These are phyloP conservation scores for Apostichopus californicus DNA, from an alignment of 35 echinoderm and acorn worm genomes.

Conservation along the genomic window DNA sequence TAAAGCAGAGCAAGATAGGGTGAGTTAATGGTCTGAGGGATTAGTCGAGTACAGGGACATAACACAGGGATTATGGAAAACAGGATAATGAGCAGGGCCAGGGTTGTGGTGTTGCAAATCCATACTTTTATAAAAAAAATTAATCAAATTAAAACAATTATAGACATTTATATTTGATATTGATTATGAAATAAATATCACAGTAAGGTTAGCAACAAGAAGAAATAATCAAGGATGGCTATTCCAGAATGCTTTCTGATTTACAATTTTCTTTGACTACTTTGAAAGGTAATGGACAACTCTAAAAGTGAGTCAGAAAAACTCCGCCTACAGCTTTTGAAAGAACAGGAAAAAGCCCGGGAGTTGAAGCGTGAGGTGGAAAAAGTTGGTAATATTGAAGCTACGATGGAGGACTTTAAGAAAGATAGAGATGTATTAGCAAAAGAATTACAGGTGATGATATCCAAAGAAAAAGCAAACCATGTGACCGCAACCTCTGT, in stretches of 20 bases:
- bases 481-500: slow-evolving; percentile 40
- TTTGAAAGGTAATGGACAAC: slow-evolving; percentile 61
- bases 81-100: too few species aligned
- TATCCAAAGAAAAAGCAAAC: slow-evolving; percentile 77
- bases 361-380: slow-evolving; percentile 55
- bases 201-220: too few species aligned
- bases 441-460: slow-evolving; percentile 88
- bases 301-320: slow-evolving; percentile 56
- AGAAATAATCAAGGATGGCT: background rate
- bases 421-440: slow-evolving; percentile 90
- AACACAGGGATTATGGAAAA: too few species aligned
- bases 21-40: slow-evolving; percentile 1
- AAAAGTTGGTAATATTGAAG: slow-evolving; percentile 68
- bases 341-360: slow-evolving; percentile 52
- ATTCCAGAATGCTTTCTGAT: too few species aligned
- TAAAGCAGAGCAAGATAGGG: slow-evolving; percentile 71
- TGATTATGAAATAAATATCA: too few species aligned
- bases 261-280: background rate
- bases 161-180: too few species aligned
- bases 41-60: too few species aligned
- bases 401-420: slow-evolving; percentile 79
- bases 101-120: too few species aligned
- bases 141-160: too few species aligned
- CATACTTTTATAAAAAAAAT: too few species aligned
- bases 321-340: slow-evolving; percentile 57